These are phyloP conservation scores for Drosophila pullipes DNA, from an alignment of 2,888 invertebrate species.

Conservation along the genomic window DNA sequence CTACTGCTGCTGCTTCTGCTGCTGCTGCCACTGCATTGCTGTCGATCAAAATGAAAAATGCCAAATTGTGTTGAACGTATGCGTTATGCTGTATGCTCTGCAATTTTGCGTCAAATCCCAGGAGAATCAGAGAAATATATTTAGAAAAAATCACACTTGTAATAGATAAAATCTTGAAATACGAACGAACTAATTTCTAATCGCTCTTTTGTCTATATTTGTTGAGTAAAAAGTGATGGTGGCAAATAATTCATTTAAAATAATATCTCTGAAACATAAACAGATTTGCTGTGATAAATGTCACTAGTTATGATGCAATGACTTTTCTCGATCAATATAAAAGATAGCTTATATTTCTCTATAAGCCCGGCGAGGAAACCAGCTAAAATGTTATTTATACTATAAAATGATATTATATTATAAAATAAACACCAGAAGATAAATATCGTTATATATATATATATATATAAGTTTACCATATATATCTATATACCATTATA, in stretches of 20 bases:
- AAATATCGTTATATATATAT: not conserved
- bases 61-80: not conserved
- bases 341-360: not conserved
- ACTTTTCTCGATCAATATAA: not conserved
- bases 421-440: not conserved
- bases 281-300: not conserved
- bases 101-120: too few relatives aligned
- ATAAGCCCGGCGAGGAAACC: not conserved
- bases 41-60: constrained; percentile 1
- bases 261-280: not conserved
- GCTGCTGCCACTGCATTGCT: constrained; percentile 4
- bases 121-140: not conserved
- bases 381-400: not conserved
- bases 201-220: not conserved
- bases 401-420: not conserved
- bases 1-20: not conserved
- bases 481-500: too few relatives aligned
- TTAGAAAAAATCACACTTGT: not conserved
- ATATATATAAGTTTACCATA: not conserved
- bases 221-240: not conserved
- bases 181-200: not conserved
- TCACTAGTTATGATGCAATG: not conserved
- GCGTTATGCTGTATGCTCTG: not conserved
- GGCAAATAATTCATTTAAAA: not conserved
- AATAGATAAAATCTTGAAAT: not conserved